A percentile compares a stretch with the other conserved stretches of the same genome.
Conservation (phyloP, 2,797 vertebrate species). For the Sandelia bainsii region DNA sequence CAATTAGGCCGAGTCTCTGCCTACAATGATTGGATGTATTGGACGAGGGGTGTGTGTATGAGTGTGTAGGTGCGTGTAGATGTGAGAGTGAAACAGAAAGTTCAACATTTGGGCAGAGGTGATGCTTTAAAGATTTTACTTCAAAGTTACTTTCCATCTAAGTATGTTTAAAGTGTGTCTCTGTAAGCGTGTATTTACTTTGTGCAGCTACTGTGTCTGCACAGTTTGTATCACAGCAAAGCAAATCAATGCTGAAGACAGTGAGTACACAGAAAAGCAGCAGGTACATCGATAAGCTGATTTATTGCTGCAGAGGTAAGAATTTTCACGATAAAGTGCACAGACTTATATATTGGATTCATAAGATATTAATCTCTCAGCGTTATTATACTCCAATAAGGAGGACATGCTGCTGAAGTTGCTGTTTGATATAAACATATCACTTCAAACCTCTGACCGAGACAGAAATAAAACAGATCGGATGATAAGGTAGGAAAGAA, state of each 20-base stretch:
- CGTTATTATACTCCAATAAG: slow-evolving; percentile 39
- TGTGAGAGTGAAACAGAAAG: slow-evolving; percentile 27
- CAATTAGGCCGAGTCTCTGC: slow-evolving; percentile 65
- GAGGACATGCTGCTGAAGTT: slow-evolving; percentile 28
- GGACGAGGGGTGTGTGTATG: slow-evolving; percentile 51
- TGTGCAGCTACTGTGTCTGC: slow-evolving; percentile 29
- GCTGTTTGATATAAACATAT: slow-evolving; percentile 25
- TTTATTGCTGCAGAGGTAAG: slow-evolving; percentile 65
- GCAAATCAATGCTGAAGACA: slow-evolving; percentile 72
- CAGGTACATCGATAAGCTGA: slow-evolving; percentile 68
- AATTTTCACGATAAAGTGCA: slow-evolving; percentile 49
- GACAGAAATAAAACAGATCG: slow-evolving; percentile 54
- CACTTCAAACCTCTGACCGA: slow-evolving; percentile 41
- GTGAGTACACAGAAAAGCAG: slow-evolving; percentile 70
- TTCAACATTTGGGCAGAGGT: slow-evolving; percentile 13
- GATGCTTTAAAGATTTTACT: slow-evolving; percentile 26
- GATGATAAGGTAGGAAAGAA: slow-evolving; percentile 15
- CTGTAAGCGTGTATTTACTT: slow-evolving; percentile 23
- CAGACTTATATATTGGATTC: slow-evolving; percentile 31
- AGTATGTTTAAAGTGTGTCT: slow-evolving; percentile 23
- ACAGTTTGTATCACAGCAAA: slow-evolving; percentile 56
- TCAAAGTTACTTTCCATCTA: slow-evolving; percentile 27
- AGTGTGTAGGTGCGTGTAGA: slow-evolving; percentile 6
- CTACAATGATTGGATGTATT: slow-evolving; percentile 51
- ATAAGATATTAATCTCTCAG: slow-evolving; percentile 52